These are phyloP conservation scores for Acrocephalus arundinaceus DNA, from an alignment of 2,113 vertebrate species.

Conservation along the genomic window DNA sequence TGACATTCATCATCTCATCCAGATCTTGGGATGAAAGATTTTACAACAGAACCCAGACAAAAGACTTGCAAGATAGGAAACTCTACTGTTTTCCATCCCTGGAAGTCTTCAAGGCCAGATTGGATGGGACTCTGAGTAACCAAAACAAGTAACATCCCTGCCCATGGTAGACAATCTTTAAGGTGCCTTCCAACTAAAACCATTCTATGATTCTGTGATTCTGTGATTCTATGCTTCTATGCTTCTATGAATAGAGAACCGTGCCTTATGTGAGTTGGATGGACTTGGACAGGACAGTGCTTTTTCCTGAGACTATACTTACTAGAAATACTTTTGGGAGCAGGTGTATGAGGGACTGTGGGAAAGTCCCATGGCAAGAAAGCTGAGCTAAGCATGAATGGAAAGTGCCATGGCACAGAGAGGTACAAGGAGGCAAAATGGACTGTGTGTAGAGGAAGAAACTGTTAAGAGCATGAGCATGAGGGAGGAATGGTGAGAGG, in stretches of 20 bases:
- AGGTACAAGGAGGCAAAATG: background rate
- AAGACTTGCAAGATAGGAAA: background rate
- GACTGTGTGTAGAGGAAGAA: background rate
- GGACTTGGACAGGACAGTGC: background rate
- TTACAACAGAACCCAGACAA: background rate
- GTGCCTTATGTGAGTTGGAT: fast-evolving
- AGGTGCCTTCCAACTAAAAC: background rate
- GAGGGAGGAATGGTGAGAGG: background rate
- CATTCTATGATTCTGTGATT: background rate
- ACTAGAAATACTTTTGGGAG: background rate
- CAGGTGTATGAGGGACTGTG: background rate
- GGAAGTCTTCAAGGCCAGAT: background rate
- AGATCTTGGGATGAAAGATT: background rate
- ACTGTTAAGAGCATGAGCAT: background rate
- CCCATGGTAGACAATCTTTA: too few relatives aligned
- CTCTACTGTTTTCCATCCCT: background rate
- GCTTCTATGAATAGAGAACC: background rate
- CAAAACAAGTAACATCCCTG: background rate
- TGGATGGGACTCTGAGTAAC: background rate
- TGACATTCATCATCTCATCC: background rate
- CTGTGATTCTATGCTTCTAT: background rate
- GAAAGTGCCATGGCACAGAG: background rate
- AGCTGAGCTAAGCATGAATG: background rate
- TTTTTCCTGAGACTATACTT: background rate
- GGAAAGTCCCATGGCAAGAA: background rate